Evolutionary conservation across 2,888 invertebrate species (phyloP).

Genomic region (Lymantria monacha): DNA sequence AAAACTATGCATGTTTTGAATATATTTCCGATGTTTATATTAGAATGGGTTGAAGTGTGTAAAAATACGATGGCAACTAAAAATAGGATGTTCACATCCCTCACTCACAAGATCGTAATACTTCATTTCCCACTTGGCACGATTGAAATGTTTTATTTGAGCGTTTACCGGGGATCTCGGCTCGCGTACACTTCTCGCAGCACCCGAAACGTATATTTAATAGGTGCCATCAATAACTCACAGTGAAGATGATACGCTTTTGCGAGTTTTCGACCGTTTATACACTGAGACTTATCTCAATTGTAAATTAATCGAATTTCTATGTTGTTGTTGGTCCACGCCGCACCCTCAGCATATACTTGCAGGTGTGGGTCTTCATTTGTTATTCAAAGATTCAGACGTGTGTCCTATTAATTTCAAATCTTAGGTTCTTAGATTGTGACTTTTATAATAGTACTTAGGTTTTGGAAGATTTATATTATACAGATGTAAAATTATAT

Average conservation of each 20-base stretch:
- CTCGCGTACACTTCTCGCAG: slow-evolving; percentile 47
- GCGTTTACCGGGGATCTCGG: slow-evolving; percentile 55
- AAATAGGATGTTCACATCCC: slow-evolving; percentile 53
- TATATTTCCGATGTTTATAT: not conserved
- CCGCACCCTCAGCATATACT: slow-evolving; percentile 41
- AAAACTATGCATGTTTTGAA: not conserved
- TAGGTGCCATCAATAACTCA: slow-evolving; percentile 80
- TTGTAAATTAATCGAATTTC: slow-evolving; percentile 78
- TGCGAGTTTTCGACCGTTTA: slow-evolving; percentile 65
- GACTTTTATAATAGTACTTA: slow-evolving; percentile 5
- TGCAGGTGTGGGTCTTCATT: slow-evolving; percentile 39
- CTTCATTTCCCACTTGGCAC: slow-evolving; percentile 69
- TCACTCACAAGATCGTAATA: slow-evolving; percentile 60
- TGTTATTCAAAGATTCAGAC: slow-evolving; percentile 65
- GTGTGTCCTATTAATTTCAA: slow-evolving; percentile 49
- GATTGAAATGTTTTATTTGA: slow-evolving; percentile 78
- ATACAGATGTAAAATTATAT: slow-evolving; percentile 15
- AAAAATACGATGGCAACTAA: slow-evolving; percentile 41
- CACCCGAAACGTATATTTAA: slow-evolving; percentile 76
- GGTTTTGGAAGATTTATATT: slow-evolving; percentile 36
- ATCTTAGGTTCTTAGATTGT: slow-evolving; percentile 44
- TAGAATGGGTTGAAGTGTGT: not conserved
- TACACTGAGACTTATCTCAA: slow-evolving; percentile 69
- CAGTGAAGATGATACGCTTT: slow-evolving; percentile 71
- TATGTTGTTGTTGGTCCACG: slow-evolving; percentile 52